Evolutionary conservation across 2,113 vertebrate genomes (phyloP), one percentile per base, ranked within the genome.

Genomic region (Mastomys natalensis): DNA sequence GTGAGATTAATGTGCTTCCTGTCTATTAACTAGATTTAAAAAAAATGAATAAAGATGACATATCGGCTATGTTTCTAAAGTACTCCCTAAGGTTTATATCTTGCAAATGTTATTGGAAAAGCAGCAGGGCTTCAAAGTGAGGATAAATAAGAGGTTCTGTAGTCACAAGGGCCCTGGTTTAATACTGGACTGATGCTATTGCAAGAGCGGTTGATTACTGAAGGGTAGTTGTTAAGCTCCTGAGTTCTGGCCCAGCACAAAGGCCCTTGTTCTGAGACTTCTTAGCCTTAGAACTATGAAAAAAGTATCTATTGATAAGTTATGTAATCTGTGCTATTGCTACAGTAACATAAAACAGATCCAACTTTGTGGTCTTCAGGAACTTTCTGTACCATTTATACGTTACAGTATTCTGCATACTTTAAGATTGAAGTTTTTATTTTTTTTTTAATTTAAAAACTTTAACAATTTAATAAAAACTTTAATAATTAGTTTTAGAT

Each of bases 21-120:
- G n/a, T 68, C 87, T 95, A 73, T 73, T 81, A 76, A 62, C 24
- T 87, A 22, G n/a, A 34, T 29, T 45, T 96, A 92, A 88, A 15
- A 11, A n/a, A 87, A 31, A 70, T 31, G 15, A 74, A 76, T 66
- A 93, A 93, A 64, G n/a, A 60, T 78, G 11, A 58, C 43, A 29
- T 21, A 70, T 89, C 11, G 12, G 45, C 26, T 73, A 2, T 40
- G 77, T 7, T 89, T 81, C 55, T 37, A 89, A 62, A 64, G 24
- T 74, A 43, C 10, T 24, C 12, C 43, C 34, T 17, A 31, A 89
- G 15, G 66, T 51, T 82, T 29, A 40, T 11, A 2, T 7, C 6
- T 82, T 60, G 43, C 21, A 74, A 74, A 64, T 12, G 5, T 89
- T 34, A 40, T 26, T 0, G n/a, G 55, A 43, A 53, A 12, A 43